Evolutionary conservation across 2,888 invertebrate genomes (phyloP).

Genomic region (Tyria jacobaeae): DNA sequence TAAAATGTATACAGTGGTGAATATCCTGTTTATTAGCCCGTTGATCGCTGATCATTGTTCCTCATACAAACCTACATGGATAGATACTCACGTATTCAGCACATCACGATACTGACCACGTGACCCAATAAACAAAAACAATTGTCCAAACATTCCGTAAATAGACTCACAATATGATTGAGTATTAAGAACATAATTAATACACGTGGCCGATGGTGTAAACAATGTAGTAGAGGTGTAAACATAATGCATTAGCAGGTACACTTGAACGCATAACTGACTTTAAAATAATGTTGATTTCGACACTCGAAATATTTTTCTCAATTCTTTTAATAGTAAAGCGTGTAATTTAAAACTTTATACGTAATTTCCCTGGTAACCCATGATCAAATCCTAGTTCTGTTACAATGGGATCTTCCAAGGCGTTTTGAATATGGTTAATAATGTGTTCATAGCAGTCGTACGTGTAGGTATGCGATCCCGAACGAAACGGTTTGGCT

Average conservation of each 20-base stretch:
- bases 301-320: too few species aligned
- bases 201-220: slow-evolving; percentile 68
- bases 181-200: slow-evolving; percentile 74
- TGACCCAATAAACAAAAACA: slow-evolving; percentile 58
- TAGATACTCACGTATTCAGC: slow-evolving; percentile 27
- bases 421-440: too few species aligned
- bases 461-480: too few species aligned
- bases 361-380: too few species aligned
- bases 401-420: too few species aligned
- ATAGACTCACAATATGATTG: slow-evolving; percentile 76
- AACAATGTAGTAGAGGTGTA: slow-evolving; percentile 54
- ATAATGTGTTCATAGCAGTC: too few species aligned
- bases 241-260: slow-evolving; percentile 45
- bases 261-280: slow-evolving; percentile 30
- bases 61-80: too few species aligned
- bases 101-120: slow-evolving; percentile 40
- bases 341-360: too few species aligned
- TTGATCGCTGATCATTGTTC: not conserved
- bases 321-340: too few species aligned
- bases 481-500: too few species aligned
- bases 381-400: too few species aligned
- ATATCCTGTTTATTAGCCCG: not conserved
- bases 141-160: slow-evolving; percentile 68
- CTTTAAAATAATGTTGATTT: slow-evolving; percentile 4
- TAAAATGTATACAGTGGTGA: too few species aligned